Evolutionary conservation across 2,888 invertebrate species (phyloP).

Genomic region (Stenurella melanura): DNA sequence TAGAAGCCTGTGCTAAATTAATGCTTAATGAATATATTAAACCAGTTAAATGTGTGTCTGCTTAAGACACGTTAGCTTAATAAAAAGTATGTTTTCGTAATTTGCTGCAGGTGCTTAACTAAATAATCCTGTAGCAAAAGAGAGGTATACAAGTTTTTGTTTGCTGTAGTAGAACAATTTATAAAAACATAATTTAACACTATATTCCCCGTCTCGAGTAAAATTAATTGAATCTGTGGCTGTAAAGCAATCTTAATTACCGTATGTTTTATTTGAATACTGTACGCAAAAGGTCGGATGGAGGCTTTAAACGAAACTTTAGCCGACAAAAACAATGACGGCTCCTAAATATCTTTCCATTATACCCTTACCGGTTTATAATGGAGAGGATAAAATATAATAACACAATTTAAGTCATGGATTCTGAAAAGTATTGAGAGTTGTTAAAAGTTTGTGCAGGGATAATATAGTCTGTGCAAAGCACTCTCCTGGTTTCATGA

Average conservation of each 20-base stretch:
- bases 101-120: background rate
- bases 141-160: background rate
- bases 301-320: constrained; percentile 23
- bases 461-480: constrained; percentile 19
- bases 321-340: constrained; percentile 29
- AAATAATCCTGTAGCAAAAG: background rate
- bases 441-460: constrained; percentile 36
- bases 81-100: background rate
- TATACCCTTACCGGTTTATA: constrained; percentile 28
- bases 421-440: constrained; percentile 36
- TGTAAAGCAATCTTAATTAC: constrained; percentile 23
- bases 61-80: background rate
- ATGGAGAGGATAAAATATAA: constrained; percentile 36
- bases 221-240: constrained; percentile 23
- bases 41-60: background rate
- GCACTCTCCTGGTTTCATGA: constrained; percentile 27
- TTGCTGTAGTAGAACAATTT: background rate
- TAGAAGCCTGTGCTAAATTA: too few species aligned
- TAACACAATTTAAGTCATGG: constrained; percentile 38
- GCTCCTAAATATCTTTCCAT: constrained; percentile 28
- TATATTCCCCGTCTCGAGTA: background rate
- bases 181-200: constrained; percentile 11
- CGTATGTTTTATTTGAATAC: constrained; percentile 26
- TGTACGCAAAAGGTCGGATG: constrained; percentile 15
- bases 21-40: too few species aligned